Conservation (phyloP, 2,113 vertebrate species). For the Catharus fuscescens region DNA sequence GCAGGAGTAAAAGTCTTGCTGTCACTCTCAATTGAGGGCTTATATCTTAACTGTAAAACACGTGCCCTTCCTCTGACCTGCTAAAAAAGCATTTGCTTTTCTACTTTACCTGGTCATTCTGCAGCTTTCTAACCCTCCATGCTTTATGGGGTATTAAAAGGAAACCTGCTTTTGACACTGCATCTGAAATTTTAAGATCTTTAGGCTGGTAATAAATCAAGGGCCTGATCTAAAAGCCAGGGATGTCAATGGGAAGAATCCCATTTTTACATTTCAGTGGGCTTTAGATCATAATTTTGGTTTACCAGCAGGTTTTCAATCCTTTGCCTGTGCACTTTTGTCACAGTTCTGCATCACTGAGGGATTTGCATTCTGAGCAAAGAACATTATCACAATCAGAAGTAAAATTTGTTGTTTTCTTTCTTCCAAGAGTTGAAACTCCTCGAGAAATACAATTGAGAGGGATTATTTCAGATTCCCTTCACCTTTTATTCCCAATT, state of each 20-base stretch:
- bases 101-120: background rate
- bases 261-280: background rate
- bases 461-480: background rate
- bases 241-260: background rate
- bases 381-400: background rate
- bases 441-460: background rate
- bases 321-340: background rate
- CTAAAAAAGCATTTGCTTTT: conserved; percentile 23
- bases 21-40: conserved; percentile 20
- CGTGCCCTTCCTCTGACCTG: conserved; percentile 21
- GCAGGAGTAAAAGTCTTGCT: background rate
- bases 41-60: conserved; percentile 4
- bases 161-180: background rate
- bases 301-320: background rate
- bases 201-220: background rate
- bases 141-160: background rate
- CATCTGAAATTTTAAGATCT: background rate
- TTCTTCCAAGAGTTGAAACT: background rate
- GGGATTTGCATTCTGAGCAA: background rate
- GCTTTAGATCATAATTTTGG: background rate
- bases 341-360: background rate
- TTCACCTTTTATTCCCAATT: background rate
- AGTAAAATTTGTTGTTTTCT: background rate
- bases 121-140: background rate
- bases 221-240: background rate